Percentiles rank a stretch among this genome's conserved stretches.
These are phyloP conservation scores for Andrena chrysosceles DNA, from an alignment of 2,888 invertebrate genomes.

Conservation along the genomic window DNA sequence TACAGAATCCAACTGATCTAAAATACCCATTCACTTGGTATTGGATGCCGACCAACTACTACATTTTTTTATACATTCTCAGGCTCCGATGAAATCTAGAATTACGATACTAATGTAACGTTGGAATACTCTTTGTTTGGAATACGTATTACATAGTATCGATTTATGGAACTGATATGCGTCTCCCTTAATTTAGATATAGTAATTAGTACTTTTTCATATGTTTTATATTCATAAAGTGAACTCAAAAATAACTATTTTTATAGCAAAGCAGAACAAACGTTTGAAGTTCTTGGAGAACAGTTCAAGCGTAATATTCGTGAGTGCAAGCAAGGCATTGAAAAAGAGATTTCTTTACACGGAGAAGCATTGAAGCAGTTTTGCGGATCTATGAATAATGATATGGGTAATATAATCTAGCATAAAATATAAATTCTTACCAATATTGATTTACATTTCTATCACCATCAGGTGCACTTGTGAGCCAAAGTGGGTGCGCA, in stretches of 20 bases:
- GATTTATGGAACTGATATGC: no score
- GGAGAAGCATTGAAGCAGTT: conserved; percentile 75
- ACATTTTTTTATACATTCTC: no score
- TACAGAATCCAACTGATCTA: no score
- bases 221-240: neutral
- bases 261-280: conserved; percentile 77
- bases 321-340: conserved; percentile 72
- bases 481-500: conserved; percentile 52
- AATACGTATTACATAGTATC: no score
- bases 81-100: no score
- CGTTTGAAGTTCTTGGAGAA: conserved; percentile 77
- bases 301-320: conserved; percentile 76
- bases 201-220: neutral
- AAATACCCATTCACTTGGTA: no score
- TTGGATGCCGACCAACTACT: no score
- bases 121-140: no score
- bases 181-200: no score
- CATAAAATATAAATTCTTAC: conserved; percentile 1
- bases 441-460: conserved; percentile 4
- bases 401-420: conserved; percentile 47
- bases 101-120: no score
- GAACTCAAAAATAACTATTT: neutral
- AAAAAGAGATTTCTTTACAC: conserved; percentile 75
- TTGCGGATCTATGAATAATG: conserved; percentile 73
- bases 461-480: conserved; percentile 63